These are phyloP conservation scores for Dermatemys mawii DNA, from an alignment of 2,113 vertebrate species.

Conservation along the genomic window DNA sequence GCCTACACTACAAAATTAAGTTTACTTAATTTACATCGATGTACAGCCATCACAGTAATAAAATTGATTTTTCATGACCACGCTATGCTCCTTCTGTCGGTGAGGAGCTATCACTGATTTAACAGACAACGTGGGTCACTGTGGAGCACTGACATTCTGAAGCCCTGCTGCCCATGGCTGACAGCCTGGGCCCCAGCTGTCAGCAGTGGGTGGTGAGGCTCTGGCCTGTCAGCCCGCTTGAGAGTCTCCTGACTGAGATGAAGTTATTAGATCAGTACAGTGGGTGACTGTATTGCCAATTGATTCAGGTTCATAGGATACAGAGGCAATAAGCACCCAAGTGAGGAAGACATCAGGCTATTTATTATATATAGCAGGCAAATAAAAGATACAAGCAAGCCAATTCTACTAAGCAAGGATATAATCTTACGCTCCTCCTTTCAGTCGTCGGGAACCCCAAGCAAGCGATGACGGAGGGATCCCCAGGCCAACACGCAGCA, in stretches of 20 bases:
- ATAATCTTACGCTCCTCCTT: no score
- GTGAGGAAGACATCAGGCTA: no score
- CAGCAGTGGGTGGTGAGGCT: not conserved
- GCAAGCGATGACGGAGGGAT: no score
- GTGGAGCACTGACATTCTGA: not conserved
- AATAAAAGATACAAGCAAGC: no score
- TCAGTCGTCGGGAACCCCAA: no score
- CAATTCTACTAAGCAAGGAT: no score
- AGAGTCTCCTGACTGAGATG: not conserved
- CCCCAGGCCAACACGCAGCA: no score
- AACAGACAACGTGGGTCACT: not conserved
- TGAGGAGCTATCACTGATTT: not conserved
- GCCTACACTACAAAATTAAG: not conserved
- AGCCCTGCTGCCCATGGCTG: not conserved
- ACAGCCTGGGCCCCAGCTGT: not conserved
- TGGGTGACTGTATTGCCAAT: no score
- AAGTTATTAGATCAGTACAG: not conserved
- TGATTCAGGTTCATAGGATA: no score
- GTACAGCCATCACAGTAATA: not conserved
- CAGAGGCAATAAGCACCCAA: no score
- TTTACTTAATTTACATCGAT: not conserved
- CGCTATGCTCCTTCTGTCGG: not conserved
- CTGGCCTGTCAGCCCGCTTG: not conserved
- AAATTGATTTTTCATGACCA: not conserved
- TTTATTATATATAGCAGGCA: no score